phyloP scores from a whole-genome alignment of 2,888 invertebrate genomes.

The Nomada goodeniana region DNA sequence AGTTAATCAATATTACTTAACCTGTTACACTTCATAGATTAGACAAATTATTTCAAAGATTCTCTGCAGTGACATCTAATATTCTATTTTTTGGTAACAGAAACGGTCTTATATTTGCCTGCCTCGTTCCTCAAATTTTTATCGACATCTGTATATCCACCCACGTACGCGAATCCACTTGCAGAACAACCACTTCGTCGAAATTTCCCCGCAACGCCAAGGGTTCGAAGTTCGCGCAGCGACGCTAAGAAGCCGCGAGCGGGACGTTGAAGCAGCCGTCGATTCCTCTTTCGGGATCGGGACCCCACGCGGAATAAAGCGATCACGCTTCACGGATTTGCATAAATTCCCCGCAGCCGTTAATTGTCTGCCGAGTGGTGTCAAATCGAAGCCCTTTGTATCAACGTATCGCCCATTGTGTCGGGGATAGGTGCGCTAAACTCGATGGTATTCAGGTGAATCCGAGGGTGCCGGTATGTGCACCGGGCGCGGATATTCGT shows the following conservation, averaged over 20 bases:
- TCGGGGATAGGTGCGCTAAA: conserved; percentile 31
- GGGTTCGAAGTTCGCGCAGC: no score
- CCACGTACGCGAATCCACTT: no score
- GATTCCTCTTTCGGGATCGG: conserved; percentile 39
- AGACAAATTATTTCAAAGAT: no score
- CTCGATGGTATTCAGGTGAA: conserved; percentile 51
- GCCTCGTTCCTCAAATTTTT: no score
- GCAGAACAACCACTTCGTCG: no score
- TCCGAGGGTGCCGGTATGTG: conserved; percentile 37
- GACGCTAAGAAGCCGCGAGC: not conserved
- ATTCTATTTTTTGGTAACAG: no score
- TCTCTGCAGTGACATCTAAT: no score
- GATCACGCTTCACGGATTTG: conserved; percentile 47
- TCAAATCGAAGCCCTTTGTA: conserved; percentile 61
- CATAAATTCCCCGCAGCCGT: conserved; percentile 56
- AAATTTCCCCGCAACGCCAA: no score
- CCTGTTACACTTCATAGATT: no score
- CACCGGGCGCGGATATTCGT: conserved; percentile 53
- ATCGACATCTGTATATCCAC: no score
- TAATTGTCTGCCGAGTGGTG: conserved; percentile 52
- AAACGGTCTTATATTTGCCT: no score
- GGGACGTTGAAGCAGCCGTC: not conserved
- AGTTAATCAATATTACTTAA: no score
- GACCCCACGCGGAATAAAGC: conserved; percentile 23
- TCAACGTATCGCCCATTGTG: conserved; percentile 53